Conservation (phyloP, 2,113 vertebrate species). For the Myxocyprinus asiaticus region DNA sequence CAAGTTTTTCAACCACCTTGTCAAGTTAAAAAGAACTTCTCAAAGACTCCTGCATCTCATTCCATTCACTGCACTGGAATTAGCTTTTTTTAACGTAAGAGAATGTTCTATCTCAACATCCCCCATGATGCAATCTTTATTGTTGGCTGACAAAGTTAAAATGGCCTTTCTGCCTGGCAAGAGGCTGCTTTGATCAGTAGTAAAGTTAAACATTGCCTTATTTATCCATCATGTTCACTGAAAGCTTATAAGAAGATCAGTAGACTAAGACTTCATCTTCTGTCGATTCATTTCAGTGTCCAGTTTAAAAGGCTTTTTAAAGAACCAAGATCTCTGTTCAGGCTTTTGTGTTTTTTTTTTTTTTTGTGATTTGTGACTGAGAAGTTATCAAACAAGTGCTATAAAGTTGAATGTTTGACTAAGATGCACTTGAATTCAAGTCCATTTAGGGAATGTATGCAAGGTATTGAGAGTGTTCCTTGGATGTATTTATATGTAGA, state of each 20-base stretch:
- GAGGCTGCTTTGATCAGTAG: conserved; percentile 53
- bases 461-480: neutral
- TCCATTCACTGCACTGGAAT: too few relatives aligned
- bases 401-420: neutral
- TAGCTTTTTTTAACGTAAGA: too few relatives aligned
- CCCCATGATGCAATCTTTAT: neutral
- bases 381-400: too few relatives aligned
- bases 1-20: too few relatives aligned
- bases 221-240: conserved; percentile 46
- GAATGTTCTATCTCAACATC: too few relatives aligned
- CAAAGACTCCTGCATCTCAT: too few relatives aligned
- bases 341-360: conserved; percentile 1
- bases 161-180: conserved; percentile 46
- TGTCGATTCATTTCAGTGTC: conserved; percentile 60
- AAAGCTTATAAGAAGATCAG: conserved; percentile 60
- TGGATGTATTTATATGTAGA: neutral
- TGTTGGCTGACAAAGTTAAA: conserved; percentile 13
- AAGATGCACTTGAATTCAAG: too few relatives aligned
- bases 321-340: conserved; percentile 4
- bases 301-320: conserved; percentile 29
- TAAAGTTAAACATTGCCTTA: neutral
- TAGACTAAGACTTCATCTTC: conserved; percentile 53
- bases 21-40: too few relatives aligned
- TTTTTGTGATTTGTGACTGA: too few relatives aligned
- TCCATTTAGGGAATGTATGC: neutral